phyloP scores from a whole-genome alignment of 1,140 invertebrate genomes.

The Philotrypesis tridentata region DNA sequence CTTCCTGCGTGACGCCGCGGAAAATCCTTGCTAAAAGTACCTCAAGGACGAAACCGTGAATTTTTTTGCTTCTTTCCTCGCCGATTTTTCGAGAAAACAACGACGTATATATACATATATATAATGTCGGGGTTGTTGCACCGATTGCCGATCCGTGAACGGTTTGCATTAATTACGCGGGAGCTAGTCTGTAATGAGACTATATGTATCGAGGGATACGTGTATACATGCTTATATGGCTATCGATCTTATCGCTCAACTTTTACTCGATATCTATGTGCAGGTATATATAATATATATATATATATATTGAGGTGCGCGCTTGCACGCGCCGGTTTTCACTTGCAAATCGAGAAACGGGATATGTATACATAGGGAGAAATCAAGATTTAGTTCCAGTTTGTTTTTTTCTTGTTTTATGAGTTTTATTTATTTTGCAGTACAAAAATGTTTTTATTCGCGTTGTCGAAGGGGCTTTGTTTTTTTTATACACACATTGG shows the following conservation, averaged over 20 bases:
- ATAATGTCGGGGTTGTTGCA: neutral
- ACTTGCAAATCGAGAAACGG: neutral
- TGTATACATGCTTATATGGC: neutral
- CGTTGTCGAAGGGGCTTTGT: neutral
- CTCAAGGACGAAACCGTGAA: neutral
- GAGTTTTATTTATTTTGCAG: slow-evolving; percentile 43
- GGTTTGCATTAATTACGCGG: neutral
- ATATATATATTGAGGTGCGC: neutral
- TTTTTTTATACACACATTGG: neutral
- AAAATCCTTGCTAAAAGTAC: neutral
- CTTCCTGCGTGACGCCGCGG: neutral
- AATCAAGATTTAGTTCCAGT: neutral
- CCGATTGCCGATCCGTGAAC: neutral
- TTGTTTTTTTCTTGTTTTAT: slow-evolving; percentile 33
- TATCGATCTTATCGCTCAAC: slow-evolving; percentile 10
- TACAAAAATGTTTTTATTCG: slow-evolving; percentile 35
- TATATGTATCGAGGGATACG: neutral
- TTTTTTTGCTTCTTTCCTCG: neutral
- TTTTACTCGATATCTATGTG: slow-evolving; percentile 24
- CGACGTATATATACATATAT: too few relatives aligned
- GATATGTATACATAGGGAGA: neutral
- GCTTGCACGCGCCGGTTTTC: neutral
- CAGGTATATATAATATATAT: neutral
- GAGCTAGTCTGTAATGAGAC: neutral
- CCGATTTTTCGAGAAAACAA: neutral